Evolutionary conservation across 2,113 vertebrate genomes (phyloP), one percentile per base, ranked within the genome.

Genomic region (Mesitornis unicolor): DNA sequence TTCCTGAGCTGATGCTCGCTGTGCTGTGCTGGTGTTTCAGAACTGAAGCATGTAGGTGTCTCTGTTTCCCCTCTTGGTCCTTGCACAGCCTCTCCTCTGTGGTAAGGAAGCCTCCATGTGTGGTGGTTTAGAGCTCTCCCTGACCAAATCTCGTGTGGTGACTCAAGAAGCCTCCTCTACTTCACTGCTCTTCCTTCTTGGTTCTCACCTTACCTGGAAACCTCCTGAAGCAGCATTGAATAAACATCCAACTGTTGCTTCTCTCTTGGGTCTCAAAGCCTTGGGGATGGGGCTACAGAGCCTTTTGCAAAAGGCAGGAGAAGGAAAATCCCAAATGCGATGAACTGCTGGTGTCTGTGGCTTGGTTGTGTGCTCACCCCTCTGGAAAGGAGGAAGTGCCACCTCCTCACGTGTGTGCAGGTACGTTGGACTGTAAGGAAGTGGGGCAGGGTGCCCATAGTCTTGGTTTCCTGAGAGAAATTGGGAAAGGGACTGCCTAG

Each of bases 291-390:
- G 50, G 36, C 36, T 76, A 25, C 36, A 43, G 38, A 78, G 13
- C 26, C 26, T 92, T 68, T 84, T 64, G 18, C 14, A 9, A 22
- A 67, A 29, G 69, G 47, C 70, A n/a, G 38, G 69, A 77, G 71
- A 64, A 82, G 42, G 28, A 36, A 68, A 76, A 73, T 82, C 22
- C 16, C 14, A 48, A 51, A 18, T 50, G 28, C 43, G 36, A 7
- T 11, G 43, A 70, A 35, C 17, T 50, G n/a, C n/a, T 89, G 25
- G 24, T 48, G 3, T 31, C 56, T 56, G 45, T 26, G 42, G 40
- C 38, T 74, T 0, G 0, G 25, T 1, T 50, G 13, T 0, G 0
- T 11, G 13, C 24, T 43, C 47, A 61, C 3, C 3, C 5, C 24
- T 48, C 45, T 48, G 73, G 73, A 56, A 31, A 48, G 68, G 35